Evolutionary conservation across 2,113 vertebrate genomes (phyloP).

Genomic region (Nesogale talazaci): DNA sequence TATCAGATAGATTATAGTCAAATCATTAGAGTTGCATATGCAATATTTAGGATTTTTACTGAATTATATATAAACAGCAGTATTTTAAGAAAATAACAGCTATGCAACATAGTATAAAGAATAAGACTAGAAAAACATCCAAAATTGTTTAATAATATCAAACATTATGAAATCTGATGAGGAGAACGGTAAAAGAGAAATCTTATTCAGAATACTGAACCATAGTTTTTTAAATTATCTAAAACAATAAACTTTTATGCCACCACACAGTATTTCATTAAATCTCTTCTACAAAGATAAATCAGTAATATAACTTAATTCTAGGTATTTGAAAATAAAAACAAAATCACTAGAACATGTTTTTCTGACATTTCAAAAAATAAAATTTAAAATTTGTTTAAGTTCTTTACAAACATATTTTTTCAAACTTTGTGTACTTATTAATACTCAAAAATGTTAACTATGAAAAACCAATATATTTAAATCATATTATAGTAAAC

Average conservation of each 20-base stretch:
- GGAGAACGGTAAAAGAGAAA: not conserved
- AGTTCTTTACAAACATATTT: not conserved
- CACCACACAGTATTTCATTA: not conserved
- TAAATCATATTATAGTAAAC: conserved; percentile 16
- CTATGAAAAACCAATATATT: not conserved
- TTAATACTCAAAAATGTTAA: conserved; percentile 5
- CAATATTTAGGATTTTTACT: not conserved
- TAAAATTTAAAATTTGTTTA: not conserved
- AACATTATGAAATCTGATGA: not conserved
- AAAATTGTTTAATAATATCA: not conserved
- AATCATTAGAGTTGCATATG: not conserved
- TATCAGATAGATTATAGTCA: not conserved
- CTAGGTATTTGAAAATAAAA: not conserved
- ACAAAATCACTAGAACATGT: not conserved
- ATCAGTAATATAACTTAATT: conserved; percentile 26
- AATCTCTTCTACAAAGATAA: conserved; percentile 31
- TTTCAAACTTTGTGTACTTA: conserved; percentile 28
- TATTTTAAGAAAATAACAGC: not conserved
- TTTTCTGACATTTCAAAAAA: conserved; percentile 24
- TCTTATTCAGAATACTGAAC: not conserved
- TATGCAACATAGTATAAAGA: not conserved
- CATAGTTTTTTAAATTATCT: not conserved
- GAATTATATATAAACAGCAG: not conserved
- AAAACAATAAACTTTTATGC: not conserved
- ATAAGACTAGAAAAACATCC: not conserved